Base-by-base conservation (phyloP, 2,797 vertebrate genomes). In the Mus spretus region DNA sequence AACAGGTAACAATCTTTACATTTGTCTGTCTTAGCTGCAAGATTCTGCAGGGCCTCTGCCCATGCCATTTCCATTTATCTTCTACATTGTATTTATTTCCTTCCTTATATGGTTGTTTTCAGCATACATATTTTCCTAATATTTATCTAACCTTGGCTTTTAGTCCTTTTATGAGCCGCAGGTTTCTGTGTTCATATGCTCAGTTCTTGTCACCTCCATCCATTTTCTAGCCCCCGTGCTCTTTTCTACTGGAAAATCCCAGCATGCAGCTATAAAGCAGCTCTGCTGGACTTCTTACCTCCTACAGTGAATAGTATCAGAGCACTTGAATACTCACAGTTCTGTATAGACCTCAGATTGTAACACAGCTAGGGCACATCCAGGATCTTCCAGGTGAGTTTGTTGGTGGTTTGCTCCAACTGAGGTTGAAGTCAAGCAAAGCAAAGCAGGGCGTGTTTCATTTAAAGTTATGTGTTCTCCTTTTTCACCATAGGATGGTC, bases 281-380 rank as follows among this genome's bases (percentile, higher is more conserved):
- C 90, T 96, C 96, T 75, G 92, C 81, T 95, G 34, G 65, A 81
- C 81, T 84, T 63, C 65, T 61, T 44, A n/a, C 20, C 93, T 96
- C 97, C 97, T 96, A 44, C 61, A 88, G 90, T n/a, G 85, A 97
- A 86, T 78, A 84, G 95, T 97, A 95, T 84, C 92, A 34, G 57
- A 93, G 7, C 88, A 79, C 93, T 77, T 67, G 95, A 82, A 77
- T 77, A 85, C 74, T 75, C 83, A n/a, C 40, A 22, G 59, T 57
- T 59, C 79, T 97, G 96, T 40, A 44, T 20, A 88, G n/a, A 87
- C 0, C 83, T 89, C 89, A 84, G 2, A 28, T 85, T 95, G 95
- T 72, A 95, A 93, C 80, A 95, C 53, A 40, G 19, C 94, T 53
- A 92, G 53, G 83, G 85, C 55, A 92, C 47, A 96, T 70, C 10